A percentile compares a stretch with the other conserved stretches of the same genome.
Conservation (phyloP, 2,888 invertebrate species). For the Latrodectus hesperus region DNA sequence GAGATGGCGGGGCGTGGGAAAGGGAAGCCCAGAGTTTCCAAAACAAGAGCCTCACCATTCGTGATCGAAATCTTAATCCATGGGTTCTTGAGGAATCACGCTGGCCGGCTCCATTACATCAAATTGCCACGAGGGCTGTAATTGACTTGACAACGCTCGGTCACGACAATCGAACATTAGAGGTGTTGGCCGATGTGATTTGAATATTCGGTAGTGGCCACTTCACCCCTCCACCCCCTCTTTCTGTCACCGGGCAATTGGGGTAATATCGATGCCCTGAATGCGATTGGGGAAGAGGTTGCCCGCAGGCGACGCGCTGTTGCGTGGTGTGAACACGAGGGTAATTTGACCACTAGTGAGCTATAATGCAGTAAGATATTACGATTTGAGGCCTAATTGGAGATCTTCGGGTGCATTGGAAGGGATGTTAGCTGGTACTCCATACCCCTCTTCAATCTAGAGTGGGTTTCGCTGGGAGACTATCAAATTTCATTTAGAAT, state of each 20-base stretch:
- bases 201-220: slow-evolving; percentile 27
- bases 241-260: not conserved
- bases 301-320: not conserved
- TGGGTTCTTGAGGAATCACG: not conserved
- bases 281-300: not conserved
- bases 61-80: slow-evolving; percentile 16
- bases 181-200: slow-evolving; percentile 31
- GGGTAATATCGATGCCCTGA: not conserved
- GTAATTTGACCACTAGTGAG: too few species aligned
- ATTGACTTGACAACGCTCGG: slow-evolving; percentile 46
- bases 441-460: too few species aligned
- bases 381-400: too few species aligned
- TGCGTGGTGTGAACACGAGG: not conserved
- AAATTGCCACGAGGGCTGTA: slow-evolving; percentile 26
- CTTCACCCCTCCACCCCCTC: not conserved
- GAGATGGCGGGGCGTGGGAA: not conserved
- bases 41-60: slow-evolving; percentile 8
- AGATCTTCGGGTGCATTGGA: too few species aligned
- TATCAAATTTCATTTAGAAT: too few species aligned
- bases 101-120: slow-evolving; percentile 15
- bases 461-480: too few species aligned
- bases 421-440: too few species aligned
- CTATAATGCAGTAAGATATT: too few species aligned
- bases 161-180: slow-evolving; percentile 45
- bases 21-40: not conserved